These are phyloP conservation scores for Panzeria rudis DNA, from an alignment of 2,888 invertebrate genomes.

Conservation along the genomic window DNA sequence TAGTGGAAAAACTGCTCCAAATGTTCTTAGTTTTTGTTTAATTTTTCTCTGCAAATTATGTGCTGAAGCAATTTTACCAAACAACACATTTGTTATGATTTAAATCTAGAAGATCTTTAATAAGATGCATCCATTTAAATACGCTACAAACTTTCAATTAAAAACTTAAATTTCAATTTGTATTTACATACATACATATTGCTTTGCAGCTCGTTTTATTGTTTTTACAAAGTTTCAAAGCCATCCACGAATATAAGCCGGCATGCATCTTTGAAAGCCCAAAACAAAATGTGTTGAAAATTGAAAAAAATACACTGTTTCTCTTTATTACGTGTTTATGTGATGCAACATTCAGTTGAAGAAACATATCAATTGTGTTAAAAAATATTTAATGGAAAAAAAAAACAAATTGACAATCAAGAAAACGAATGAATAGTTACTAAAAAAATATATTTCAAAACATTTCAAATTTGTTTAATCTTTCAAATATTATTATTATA, in stretches of 20 bases:
- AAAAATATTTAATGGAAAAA: constrained; percentile 5
- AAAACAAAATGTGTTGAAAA: not conserved
- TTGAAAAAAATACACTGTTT: not conserved
- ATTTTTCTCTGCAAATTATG: no score
- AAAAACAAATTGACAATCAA: constrained; percentile 1
- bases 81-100: not conserved
- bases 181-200: no score
- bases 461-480: no score
- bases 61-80: not conserved
- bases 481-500: not conserved
- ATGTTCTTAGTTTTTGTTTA: no score
- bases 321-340: constrained; percentile 30
- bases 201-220: not conserved
- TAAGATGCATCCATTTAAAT: not conserved
- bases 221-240: not conserved
- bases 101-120: not conserved
- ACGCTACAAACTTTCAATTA: no score
- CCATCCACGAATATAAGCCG: not conserved
- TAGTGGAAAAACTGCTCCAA: not conserved
- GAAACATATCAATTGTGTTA: constrained; percentile 27
- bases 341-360: constrained; percentile 49
- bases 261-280: not conserved
- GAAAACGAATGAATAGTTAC: constrained; percentile 24
- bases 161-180: no score
- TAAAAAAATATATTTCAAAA: not conserved